These are phyloP conservation scores for Pteronura brasiliensis DNA, from an alignment of 2,113 vertebrate genomes.

Conservation along the genomic window DNA sequence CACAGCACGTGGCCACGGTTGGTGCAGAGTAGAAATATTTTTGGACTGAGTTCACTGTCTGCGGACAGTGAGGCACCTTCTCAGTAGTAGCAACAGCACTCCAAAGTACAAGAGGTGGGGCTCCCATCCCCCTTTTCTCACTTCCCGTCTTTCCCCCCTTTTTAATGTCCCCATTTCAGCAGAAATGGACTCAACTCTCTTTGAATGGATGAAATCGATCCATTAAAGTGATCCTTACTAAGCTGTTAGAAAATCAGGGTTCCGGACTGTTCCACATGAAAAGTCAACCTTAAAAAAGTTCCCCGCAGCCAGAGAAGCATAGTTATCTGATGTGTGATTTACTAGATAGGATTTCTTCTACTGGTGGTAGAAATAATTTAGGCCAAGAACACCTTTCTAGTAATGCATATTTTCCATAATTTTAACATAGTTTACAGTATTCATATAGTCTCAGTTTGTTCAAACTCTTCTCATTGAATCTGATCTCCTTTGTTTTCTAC, in stretches of 20 bases:
- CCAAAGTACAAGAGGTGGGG: not conserved
- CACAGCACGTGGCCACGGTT: fast-evolving
- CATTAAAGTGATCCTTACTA: not conserved
- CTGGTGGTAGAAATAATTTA: not conserved
- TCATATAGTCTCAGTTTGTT: not conserved
- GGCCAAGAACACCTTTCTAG: not conserved
- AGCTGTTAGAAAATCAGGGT: not conserved
- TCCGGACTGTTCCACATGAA: not conserved
- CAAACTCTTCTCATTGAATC: not conserved
- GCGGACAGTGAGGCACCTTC: not conserved
- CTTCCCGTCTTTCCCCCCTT: not conserved
- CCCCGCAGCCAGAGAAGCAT: not conserved
- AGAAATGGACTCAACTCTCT: not conserved
- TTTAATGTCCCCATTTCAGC: not conserved
- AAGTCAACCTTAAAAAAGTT: not conserved
- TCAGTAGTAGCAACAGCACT: not conserved
- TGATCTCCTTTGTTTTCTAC: not conserved
- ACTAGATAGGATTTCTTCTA: not conserved
- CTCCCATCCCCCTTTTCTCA: not conserved
- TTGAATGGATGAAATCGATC: not conserved
- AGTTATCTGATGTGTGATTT: not conserved
- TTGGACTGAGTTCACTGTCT: not conserved
- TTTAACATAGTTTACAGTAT: not conserved
- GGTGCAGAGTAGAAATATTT: not conserved
- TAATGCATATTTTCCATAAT: not conserved